Conservation (phyloP, 2,113 vertebrate genomes). For the Cervus canadensis region DNA sequence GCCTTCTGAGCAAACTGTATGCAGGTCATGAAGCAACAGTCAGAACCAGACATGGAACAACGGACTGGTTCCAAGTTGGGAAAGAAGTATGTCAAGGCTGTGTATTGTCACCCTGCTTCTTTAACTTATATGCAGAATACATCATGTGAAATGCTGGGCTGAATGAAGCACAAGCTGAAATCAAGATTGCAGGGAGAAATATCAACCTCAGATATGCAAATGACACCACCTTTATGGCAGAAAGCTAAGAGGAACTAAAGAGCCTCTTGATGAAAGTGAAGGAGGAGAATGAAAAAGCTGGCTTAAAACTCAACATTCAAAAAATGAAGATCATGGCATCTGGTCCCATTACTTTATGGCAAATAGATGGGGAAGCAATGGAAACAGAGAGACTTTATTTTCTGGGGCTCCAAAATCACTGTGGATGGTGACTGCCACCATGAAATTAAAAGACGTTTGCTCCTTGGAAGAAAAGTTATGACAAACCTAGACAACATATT, state of each 20-base stretch:
- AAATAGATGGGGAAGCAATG: neutral
- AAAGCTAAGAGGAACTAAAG: neutral
- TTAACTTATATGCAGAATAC: too few relatives aligned
- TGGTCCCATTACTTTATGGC: neutral
- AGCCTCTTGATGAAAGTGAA: neutral
- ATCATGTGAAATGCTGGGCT: too few relatives aligned
- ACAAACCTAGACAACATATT: neutral
- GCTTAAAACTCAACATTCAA: neutral
- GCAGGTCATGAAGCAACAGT: too few relatives aligned
- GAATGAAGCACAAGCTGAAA: too few relatives aligned
- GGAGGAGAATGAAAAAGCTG: neutral
- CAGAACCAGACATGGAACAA: too few relatives aligned
- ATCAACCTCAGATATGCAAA: too few relatives aligned
- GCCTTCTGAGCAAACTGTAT: too few relatives aligned
- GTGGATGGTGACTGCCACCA: neutral
- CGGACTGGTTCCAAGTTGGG: too few relatives aligned
- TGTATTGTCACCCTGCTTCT: too few relatives aligned
- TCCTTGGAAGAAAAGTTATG: neutral
- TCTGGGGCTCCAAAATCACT: neutral
- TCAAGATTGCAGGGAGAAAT: too few relatives aligned
- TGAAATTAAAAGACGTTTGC: neutral
- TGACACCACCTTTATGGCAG: too few relatives aligned
- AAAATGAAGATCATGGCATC: neutral
- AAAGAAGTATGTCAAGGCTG: too few relatives aligned
- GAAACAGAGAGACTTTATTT: neutral